These are phyloP conservation scores for Muntiacus muntjak DNA, from an alignment of 2,113 vertebrate genomes.

Conservation along the genomic window DNA sequence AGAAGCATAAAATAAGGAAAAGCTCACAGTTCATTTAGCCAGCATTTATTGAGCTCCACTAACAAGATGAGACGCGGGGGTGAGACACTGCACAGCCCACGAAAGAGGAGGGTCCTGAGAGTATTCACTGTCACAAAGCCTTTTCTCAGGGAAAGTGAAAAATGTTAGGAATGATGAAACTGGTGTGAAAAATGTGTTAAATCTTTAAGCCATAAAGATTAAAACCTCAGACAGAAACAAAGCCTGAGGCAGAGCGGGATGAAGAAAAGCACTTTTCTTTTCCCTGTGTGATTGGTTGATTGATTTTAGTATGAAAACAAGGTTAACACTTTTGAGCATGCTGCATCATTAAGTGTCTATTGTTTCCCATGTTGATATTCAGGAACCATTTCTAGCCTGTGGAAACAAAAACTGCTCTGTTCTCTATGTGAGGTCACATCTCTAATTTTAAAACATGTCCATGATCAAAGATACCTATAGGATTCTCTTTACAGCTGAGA, in stretches of 20 bases:
- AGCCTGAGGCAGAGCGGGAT: not conserved
- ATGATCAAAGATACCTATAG: not conserved
- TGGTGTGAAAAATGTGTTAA: not conserved
- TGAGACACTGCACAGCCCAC: not conserved
- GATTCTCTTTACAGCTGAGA: not conserved
- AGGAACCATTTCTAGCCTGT: not conserved
- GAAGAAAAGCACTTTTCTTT: not conserved
- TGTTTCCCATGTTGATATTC: not conserved
- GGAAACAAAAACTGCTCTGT: not conserved
- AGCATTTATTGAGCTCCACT: not conserved
- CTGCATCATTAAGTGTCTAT: not conserved
- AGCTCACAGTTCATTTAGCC: not conserved
- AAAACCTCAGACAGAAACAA: not conserved
- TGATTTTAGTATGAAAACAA: not conserved
- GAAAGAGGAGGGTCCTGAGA: not conserved
- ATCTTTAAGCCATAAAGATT: not conserved
- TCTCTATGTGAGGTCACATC: not conserved
- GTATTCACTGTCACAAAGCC: not conserved
- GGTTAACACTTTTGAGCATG: not conserved
- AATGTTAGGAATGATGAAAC: not conserved
- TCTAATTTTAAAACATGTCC: constrained; percentile 18
- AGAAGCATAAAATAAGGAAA: not conserved
- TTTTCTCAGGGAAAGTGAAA: not conserved
- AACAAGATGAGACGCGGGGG: not conserved
- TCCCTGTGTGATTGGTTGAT: not conserved